Conservation (phyloP, 2,797 vertebrate species). For the Schizopygopsis malacanthus region DNA sequence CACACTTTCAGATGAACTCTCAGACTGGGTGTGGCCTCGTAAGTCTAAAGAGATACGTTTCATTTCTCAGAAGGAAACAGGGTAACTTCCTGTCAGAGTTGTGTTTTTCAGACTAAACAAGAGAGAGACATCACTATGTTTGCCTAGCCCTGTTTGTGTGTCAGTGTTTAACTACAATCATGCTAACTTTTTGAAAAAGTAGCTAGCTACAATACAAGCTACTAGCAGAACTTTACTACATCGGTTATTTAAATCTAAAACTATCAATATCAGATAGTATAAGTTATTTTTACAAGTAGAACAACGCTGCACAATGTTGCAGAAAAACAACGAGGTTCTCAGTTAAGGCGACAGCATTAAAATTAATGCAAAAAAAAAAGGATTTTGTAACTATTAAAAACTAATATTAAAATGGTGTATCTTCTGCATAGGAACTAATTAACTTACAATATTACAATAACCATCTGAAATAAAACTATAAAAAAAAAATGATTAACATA, state of each 20-base stretch:
- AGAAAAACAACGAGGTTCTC: neutral
- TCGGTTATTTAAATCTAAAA: neutral
- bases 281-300: neutral
- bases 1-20: constrained; percentile 27
- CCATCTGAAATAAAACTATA: neutral
- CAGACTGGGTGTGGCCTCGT: constrained; percentile 48
- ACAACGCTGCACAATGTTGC: neutral
- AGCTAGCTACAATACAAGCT: neutral
- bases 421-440: neutral
- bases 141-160: constrained; percentile 50
- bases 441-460: neutral
- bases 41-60: constrained; percentile 70
- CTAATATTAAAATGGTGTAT: neutral
- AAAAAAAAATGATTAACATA: neutral
- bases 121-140: constrained; percentile 66
- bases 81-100: constrained; percentile 78
- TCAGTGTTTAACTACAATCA: neutral
- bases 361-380: neutral
- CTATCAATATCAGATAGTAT: neutral
- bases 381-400: neutral
- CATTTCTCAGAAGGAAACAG: constrained; percentile 75
- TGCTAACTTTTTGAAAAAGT: neutral
- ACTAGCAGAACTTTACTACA: neutral
- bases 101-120: constrained; percentile 88
- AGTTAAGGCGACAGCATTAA: neutral